Conservation (phyloP, 2,888 invertebrate species). For the Drosophila niveifrons region DNA sequence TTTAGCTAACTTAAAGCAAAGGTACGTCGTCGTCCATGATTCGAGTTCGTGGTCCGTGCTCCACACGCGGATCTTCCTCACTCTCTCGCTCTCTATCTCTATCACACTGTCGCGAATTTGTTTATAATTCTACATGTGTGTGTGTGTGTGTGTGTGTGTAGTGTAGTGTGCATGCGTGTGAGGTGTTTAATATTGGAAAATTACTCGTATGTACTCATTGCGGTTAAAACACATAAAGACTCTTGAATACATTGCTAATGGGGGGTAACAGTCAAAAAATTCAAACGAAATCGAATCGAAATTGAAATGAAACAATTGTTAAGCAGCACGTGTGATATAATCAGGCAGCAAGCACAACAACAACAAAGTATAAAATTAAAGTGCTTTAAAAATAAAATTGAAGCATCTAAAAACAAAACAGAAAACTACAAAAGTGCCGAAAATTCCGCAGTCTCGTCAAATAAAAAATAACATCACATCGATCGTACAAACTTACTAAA, state of each 20-base stretch:
- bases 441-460: slow-evolving; percentile 22
- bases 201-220: slow-evolving; percentile 9
- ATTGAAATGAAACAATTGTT: slow-evolving; percentile 52
- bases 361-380: slow-evolving; percentile 44
- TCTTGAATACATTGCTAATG: slow-evolving; percentile 2
- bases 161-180: slow-evolving; percentile 44
- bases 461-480: slow-evolving; percentile 17
- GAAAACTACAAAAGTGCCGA: slow-evolving; percentile 61
- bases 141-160: slow-evolving; percentile 15
- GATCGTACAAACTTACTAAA: slow-evolving; percentile 1
- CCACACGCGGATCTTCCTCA: slow-evolving; percentile 34
- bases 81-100: slow-evolving; percentile 19
- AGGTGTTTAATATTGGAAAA: slow-evolving; percentile 40
- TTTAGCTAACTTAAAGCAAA: slow-evolving; percentile 64
- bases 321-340: slow-evolving; percentile 69
- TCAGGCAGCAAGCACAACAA: slow-evolving; percentile 44
- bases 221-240: slow-evolving; percentile 39
- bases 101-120: slow-evolving; percentile 64
- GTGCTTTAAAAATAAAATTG: slow-evolving; percentile 63
- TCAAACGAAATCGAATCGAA: slow-evolving; percentile 8
- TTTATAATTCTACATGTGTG: slow-evolving; percentile 61
- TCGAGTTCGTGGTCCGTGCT: slow-evolving; percentile 71
- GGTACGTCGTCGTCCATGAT: slow-evolving; percentile 68
- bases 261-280: slow-evolving; percentile 25
- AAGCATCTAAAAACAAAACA: slow-evolving; percentile 48